A percentile compares a stretch with the other conserved stretches of the same genome.
Evolutionary conservation across 2,113 vertebrate species (phyloP).

Genomic region (Lagopus leucura): DNA sequence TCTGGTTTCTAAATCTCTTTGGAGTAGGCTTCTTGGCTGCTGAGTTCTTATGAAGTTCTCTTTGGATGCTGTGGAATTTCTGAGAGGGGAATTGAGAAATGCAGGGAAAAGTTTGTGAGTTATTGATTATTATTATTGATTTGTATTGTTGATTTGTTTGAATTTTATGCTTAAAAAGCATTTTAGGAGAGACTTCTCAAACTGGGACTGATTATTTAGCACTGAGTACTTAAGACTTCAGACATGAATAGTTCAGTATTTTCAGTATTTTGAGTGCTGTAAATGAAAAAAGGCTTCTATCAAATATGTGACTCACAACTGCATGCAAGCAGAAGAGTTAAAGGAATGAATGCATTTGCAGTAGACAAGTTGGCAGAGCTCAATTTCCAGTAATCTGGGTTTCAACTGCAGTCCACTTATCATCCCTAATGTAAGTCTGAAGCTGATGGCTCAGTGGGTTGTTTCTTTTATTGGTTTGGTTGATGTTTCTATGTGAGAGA

Average conservation of each 20-base stretch:
- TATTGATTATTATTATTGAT: background rate
- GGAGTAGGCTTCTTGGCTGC: background rate
- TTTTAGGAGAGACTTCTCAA: background rate
- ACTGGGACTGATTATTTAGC: background rate
- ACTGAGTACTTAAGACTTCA: background rate
- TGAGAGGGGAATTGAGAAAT: background rate
- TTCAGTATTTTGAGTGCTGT: background rate
- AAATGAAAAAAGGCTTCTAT: background rate
- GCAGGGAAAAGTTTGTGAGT: background rate
- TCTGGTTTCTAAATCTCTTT: background rate
- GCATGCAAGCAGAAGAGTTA: background rate
- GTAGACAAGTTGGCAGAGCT: background rate
- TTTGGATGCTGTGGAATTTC: background rate
- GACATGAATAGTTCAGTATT: background rate
- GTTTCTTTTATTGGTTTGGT: background rate
- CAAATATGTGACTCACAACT: rapidly evolving
- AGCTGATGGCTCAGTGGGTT: background rate
- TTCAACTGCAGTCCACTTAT: too few species aligned
- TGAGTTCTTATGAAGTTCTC: background rate
- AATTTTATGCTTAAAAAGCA: background rate
- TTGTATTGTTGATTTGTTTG: background rate
- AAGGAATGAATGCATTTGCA: background rate
- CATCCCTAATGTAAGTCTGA: background rate
- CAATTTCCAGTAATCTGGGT: too few species aligned
- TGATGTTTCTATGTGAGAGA: background rate